phyloP scores from a whole-genome alignment of 2,113 vertebrate genomes.

The Phasianus colchicus region DNA sequence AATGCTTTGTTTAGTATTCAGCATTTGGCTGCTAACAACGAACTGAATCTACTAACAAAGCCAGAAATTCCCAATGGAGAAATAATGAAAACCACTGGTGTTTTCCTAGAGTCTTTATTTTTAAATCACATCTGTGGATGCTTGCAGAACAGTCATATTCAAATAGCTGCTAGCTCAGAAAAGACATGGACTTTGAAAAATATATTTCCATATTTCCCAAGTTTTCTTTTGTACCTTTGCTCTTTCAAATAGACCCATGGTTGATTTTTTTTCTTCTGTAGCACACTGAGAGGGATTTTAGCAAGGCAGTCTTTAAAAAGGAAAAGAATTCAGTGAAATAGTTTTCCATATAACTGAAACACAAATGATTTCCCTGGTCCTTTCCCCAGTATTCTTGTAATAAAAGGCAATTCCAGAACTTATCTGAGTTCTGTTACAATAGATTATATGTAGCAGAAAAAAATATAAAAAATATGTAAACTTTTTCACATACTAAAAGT shows the following conservation, averaged over 20 bases:
- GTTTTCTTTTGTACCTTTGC: not conserved
- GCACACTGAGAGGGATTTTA: not conserved
- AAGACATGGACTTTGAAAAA: slow-evolving; percentile 32
- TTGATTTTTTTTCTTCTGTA: slow-evolving; percentile 39
- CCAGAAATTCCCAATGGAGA: slow-evolving; percentile 58
- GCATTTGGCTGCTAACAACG: slow-evolving; percentile 33
- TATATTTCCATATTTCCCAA: slow-evolving; percentile 16
- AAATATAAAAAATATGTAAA: not conserved
- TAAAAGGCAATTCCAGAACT: not conserved
- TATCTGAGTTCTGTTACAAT: not conserved
- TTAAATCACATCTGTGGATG: slow-evolving; percentile 39
- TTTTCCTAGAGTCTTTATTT: slow-evolving; percentile 65
- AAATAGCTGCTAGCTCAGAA: slow-evolving; percentile 38
- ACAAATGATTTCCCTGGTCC: not conserved
- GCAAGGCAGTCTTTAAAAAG: not conserved
- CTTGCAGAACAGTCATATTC: slow-evolving; percentile 12
- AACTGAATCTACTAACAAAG: slow-evolving; percentile 40
- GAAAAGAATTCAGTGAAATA: slow-evolving; percentile 1
- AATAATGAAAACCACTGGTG: slow-evolving; percentile 71
- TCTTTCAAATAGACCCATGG: not conserved
- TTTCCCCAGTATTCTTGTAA: not conserved
- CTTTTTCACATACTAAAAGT: not conserved
- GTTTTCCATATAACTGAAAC: not conserved
- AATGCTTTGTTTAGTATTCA: slow-evolving; percentile 52
- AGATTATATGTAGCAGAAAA: not conserved